Percentiles rank a stretch among this genome's conserved stretches.
phyloP scores from a whole-genome alignment of 1,140 invertebrate genomes.

The Papilio glaucus region DNA sequence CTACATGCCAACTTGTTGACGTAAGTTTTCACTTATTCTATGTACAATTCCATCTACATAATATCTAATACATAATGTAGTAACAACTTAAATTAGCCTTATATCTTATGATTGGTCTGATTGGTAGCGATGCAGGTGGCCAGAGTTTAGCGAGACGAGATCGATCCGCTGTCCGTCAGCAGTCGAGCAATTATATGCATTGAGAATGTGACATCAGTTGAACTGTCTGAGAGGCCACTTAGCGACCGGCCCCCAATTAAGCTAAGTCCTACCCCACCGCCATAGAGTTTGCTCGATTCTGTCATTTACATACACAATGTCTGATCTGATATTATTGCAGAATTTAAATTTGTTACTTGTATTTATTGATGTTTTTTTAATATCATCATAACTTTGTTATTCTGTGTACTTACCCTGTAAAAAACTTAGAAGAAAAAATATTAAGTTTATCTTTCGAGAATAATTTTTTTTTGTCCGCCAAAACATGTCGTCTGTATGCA shows the following conservation, averaged over 20 bases:
- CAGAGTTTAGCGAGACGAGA: conserved; percentile 36
- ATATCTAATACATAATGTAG: not conserved
- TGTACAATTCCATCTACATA: too few species aligned
- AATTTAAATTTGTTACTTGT: too few species aligned
- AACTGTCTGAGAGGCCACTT: conserved; percentile 57
- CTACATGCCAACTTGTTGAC: too few species aligned
- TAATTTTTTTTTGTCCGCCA: too few species aligned
- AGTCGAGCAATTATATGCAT: conserved; percentile 55
- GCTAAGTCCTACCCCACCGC: conserved; percentile 24
- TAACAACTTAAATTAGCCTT: conserved; percentile 10
- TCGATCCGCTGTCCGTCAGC: conserved; percentile 42
- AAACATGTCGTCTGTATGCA: too few species aligned
- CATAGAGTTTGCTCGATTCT: not conserved
- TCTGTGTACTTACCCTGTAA: too few species aligned
- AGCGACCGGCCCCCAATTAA: conserved; percentile 40
- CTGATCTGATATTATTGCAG: too few species aligned
- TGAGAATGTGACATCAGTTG: conserved; percentile 62
- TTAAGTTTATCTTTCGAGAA: too few species aligned
- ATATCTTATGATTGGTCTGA: conserved; percentile 20
- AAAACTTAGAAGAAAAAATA: too few species aligned
- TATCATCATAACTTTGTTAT: too few species aligned
- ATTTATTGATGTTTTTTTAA: too few species aligned
- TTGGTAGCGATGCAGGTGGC: conserved; percentile 46
- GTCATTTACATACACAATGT: not conserved
- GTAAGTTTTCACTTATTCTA: too few species aligned